Base-by-base conservation (phyloP, 1,140 invertebrate species). In the Bradysia coprophila region DNA sequence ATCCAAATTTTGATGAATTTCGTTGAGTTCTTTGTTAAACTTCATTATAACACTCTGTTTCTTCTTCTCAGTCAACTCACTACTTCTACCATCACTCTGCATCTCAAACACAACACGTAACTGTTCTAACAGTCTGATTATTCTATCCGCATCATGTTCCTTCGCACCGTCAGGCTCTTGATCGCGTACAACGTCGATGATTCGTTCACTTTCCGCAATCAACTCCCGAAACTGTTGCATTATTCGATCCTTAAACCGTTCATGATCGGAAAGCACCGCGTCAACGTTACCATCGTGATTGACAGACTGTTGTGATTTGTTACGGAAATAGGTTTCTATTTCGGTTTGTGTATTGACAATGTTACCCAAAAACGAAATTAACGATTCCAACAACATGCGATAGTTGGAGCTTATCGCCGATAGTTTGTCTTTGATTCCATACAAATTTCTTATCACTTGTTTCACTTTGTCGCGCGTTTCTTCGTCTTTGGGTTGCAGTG, bases 1-100 rank as follows among this genome's bases (percentile, higher is more conserved):
- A 51, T 76, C 71, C 31, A 85, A 63, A 53, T 73, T 76, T 21
- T 68, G 68, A 56, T 85, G 76, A 32, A 89, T 82, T 58, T 78
- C 68, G 46, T 74, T 67, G 4, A 88, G 62, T 43, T 60, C 56
- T n/a, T n/a, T n/a, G 42, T 40, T 48, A 38, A 54, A 55, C 55
- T 88, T 84, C 42, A 77, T 69, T 45, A 74, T 78, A 43, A 81
- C 63, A 69, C 52, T 80, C 71, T 31, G 88, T 52, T 48, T 61
- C 55, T 45, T 66, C 60, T 59, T 3, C 70, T 46, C 71, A 69
- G 33, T 72, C 66, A 42, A 67, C 59, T 66, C 70, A 76, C 21
- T 70, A 63, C 28, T 63, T 60, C 51, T 81, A 69, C 65, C 78
- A 79, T 63, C 51, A 6, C 61, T 55, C 21, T 58, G 57, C 31